These are phyloP conservation scores for Acomys russatus DNA, from an alignment of 2,797 vertebrate species.

Conservation along the genomic window DNA sequence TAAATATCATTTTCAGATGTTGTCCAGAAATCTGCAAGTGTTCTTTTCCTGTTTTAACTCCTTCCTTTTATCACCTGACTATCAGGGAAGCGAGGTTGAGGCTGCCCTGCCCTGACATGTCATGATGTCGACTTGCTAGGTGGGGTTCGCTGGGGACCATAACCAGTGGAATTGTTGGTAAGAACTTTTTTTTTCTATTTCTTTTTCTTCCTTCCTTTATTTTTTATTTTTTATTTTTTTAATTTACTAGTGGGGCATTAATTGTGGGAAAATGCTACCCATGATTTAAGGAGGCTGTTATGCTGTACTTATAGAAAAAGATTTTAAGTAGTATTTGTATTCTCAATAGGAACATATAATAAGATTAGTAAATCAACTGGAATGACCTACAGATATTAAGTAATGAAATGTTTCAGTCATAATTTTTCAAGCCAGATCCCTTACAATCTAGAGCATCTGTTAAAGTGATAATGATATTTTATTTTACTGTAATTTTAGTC, in stretches of 20 bases:
- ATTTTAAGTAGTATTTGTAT: slow-evolving; percentile 71
- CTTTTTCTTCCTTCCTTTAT: slow-evolving; percentile 56
- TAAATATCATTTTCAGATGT: slow-evolving; percentile 89
- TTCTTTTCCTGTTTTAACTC: slow-evolving; percentile 94
- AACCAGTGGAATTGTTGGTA: slow-evolving; percentile 93
- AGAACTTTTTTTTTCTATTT: slow-evolving; percentile 91
- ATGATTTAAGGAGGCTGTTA: slow-evolving; percentile 71
- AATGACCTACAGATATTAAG: slow-evolving; percentile 54
- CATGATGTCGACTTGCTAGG: slow-evolving; percentile 95
- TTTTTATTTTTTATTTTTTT: slow-evolving; percentile 50
- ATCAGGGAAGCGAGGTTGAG: slow-evolving; percentile 95
- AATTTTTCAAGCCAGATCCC: slow-evolving; percentile 30
- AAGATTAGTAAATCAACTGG: slow-evolving; percentile 62
- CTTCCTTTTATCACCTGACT: slow-evolving; percentile 98
- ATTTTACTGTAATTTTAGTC: slow-evolving; percentile 72
- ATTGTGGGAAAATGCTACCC: slow-evolving; percentile 81
- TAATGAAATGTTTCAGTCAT: slow-evolving; percentile 60
- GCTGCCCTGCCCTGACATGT: slow-evolving; percentile 93
- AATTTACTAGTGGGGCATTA: slow-evolving; percentile 76
- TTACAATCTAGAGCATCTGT: slow-evolving; percentile 47
- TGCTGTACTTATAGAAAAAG: slow-evolving; percentile 70
- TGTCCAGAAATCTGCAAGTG: slow-evolving; percentile 91
- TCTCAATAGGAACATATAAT: slow-evolving; percentile 82
- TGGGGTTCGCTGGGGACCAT: slow-evolving; percentile 93
- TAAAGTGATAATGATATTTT: slow-evolving; percentile 65